Evolutionary conservation across 2,113 vertebrate genomes (phyloP).

Genomic region (Brienomyrus brachyistius): DNA sequence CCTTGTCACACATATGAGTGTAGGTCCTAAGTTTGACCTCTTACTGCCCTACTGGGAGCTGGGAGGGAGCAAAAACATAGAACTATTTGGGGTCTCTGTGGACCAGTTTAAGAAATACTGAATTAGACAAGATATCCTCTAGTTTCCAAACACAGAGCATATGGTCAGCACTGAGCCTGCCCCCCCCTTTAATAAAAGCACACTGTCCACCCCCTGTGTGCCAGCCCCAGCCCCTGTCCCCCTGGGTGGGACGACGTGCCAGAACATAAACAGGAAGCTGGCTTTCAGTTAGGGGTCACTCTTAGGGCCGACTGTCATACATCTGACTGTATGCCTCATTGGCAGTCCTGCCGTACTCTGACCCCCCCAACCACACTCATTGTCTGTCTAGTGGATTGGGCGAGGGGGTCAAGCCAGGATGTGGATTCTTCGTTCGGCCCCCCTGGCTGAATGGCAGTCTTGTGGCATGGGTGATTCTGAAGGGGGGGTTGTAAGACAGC

Average conservation of each 20-base stretch:
- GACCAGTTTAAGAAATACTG: background rate
- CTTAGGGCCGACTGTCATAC: background rate
- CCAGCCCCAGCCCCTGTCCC: background rate
- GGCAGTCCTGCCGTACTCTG: background rate
- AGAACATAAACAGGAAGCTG: background rate
- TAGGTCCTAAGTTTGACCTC: background rate
- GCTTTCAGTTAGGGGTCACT: background rate
- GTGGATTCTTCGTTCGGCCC: slow-evolving; percentile 7
- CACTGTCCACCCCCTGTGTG: background rate
- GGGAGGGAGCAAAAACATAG: background rate
- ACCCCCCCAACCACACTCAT: background rate
- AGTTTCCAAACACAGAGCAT: slow-evolving; percentile 26
- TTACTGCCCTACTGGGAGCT: background rate
- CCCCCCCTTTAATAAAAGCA: background rate
- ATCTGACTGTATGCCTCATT: background rate
- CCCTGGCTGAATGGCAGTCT: slow-evolving; percentile 16
- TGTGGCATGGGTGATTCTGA: slow-evolving; percentile 9
- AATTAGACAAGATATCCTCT: background rate
- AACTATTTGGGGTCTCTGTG: background rate
- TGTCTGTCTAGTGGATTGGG: background rate
- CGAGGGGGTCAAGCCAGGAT: background rate
- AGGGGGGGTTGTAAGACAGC: background rate
- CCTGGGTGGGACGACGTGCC: background rate
- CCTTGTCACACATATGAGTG: slow-evolving; percentile 15
- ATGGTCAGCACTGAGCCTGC: slow-evolving; percentile 31